phyloP scores from a whole-genome alignment of 1,140 invertebrate genomes.

The Uloborus diversus region DNA sequence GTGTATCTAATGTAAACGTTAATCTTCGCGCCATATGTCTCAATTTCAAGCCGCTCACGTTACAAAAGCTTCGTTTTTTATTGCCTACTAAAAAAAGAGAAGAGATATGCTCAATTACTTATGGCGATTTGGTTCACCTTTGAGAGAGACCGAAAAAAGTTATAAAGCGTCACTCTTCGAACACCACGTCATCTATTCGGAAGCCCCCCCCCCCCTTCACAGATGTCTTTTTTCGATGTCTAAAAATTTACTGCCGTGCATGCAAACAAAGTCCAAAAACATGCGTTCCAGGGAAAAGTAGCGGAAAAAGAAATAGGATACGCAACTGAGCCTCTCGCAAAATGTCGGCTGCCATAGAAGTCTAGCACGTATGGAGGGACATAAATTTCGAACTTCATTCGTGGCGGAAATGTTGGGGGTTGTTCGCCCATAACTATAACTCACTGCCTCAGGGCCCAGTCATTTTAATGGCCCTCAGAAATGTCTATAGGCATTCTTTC shows the following conservation, averaged over 20 bases:
- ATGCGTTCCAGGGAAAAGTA: not conserved
- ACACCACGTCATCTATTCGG: not conserved
- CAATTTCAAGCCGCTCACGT: no score
- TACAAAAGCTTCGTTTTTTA: no score
- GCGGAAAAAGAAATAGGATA: slow-evolving; percentile 16
- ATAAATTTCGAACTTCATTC: slow-evolving; percentile 41
- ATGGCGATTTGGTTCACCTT: no score
- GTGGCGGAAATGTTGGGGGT: slow-evolving; percentile 22
- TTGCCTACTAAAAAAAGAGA: no score
- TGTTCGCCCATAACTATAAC: slow-evolving; percentile 42
- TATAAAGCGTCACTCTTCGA: not conserved
- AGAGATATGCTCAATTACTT: no score
- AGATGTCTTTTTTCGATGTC: not conserved
- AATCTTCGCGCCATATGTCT: no score
- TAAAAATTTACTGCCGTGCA: not conserved
- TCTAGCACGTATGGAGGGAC: not conserved
- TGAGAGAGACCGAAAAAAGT: no score
- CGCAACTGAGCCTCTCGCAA: not conserved
- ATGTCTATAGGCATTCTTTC: slow-evolving; percentile 29
- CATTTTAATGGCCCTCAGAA: slow-evolving; percentile 53
- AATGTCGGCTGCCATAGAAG: slow-evolving; percentile 12
- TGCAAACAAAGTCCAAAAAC: not conserved
- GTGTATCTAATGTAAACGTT: no score
- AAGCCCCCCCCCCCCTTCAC: not conserved
- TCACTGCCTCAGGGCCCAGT: slow-evolving; percentile 44